phyloP scores from a whole-genome alignment of 2,888 invertebrate species.

The Phaonia tiefii region DNA sequence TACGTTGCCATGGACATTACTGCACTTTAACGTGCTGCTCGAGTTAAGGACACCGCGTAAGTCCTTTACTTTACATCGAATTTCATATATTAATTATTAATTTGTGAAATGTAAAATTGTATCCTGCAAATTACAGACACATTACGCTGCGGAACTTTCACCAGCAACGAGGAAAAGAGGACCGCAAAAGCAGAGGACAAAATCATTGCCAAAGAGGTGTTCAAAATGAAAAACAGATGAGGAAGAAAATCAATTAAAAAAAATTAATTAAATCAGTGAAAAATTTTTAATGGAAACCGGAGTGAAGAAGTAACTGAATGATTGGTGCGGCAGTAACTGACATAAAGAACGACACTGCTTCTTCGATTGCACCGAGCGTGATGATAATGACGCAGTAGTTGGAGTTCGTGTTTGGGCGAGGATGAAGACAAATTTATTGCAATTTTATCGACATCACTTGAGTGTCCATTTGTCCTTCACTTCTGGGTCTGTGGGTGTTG shows the following conservation, averaged over 20 bases:
- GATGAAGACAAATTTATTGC: not conserved
- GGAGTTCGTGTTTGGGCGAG: not conserved
- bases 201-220: not conserved
- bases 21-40: too few species aligned
- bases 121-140: constrained; percentile 22
- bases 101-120: constrained; percentile 23
- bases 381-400: not conserved
- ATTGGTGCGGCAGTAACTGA: not conserved
- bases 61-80: too few species aligned
- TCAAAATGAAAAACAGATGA: not conserved
- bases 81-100: not conserved
- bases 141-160: not conserved
- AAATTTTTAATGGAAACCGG: constrained; percentile 10
- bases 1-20: too few species aligned
- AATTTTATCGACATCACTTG: constrained; percentile 31
- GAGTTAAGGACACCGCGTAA: too few species aligned
- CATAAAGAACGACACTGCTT: not conserved
- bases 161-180: not conserved
- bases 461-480: not conserved
- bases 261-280: constrained; percentile 31
- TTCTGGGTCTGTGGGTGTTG: constrained; percentile 7
- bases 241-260: constrained; percentile 27
- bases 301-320: not conserved
- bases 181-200: not conserved
- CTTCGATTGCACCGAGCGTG: not conserved